Conservation (phyloP, 2,113 vertebrate genomes). For the Xenopus laevis region DNA sequence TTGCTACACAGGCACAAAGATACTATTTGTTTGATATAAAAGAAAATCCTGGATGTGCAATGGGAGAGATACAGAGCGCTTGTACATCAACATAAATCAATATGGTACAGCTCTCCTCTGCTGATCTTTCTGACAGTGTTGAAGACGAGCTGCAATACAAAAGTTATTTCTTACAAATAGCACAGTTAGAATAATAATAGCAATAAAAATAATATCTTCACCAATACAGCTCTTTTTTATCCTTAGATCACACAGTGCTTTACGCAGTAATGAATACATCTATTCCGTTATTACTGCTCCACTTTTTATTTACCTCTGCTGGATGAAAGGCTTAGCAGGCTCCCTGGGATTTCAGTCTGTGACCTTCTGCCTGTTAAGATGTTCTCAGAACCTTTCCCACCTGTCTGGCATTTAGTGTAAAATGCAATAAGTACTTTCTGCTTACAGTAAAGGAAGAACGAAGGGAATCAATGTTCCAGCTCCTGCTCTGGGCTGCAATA, state of each 20-base stretch:
- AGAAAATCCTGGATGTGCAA: neutral
- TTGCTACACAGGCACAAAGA: too few relatives aligned
- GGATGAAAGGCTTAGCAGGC: constrained; percentile 38
- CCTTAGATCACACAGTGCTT: constrained; percentile 36
- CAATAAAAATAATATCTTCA: constrained; percentile 40
- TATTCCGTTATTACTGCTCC: constrained; percentile 39
- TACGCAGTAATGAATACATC: constrained; percentile 44
- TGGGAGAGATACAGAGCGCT: neutral
- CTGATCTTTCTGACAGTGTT: constrained; percentile 18
- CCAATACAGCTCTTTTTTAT: constrained; percentile 29
- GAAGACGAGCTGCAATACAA: neutral
- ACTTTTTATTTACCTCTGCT: constrained; percentile 39
- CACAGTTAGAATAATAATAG: constrained; percentile 35
- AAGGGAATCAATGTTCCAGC: constrained; percentile 13
- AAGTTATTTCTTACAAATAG: constrained; percentile 40
- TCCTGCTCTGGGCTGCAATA: neutral
- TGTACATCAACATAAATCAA: neutral
- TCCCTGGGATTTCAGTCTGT: constrained; percentile 34
- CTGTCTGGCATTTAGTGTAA: constrained; percentile 45
- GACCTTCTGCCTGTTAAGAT: constrained; percentile 45
- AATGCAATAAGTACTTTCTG: constrained; percentile 46
- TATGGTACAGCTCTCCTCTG: neutral
- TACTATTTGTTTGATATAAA: too few relatives aligned
- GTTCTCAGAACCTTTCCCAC: constrained; percentile 39
- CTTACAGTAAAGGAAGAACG: constrained; percentile 43